Evolutionary conservation across 92 coral and sea anemone species (phyloP).

Genomic region (Palythoa grandis): DNA sequence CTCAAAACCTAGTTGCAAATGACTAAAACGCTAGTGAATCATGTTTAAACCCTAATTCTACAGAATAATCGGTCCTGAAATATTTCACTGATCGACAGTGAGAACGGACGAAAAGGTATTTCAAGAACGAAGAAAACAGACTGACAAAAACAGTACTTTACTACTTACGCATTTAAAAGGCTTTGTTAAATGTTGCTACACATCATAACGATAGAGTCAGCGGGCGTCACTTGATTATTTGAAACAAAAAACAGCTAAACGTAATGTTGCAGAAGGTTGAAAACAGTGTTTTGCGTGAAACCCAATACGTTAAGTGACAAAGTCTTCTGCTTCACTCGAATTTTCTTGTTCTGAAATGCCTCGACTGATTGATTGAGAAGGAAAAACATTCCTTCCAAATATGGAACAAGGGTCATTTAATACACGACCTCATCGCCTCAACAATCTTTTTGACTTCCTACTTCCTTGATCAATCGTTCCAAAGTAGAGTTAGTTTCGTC

Average conservation of each 20-base stretch:
- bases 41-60: too few relatives aligned
- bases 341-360: slow-evolving; percentile 34
- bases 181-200: neutral
- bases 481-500: neutral
- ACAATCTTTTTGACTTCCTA: slow-evolving; percentile 3
- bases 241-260: neutral
- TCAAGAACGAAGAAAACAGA: neutral
- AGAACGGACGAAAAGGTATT: neutral
- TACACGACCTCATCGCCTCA: slow-evolving; percentile 25
- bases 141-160: neutral
- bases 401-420: slow-evolving; percentile 25
- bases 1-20: neutral
- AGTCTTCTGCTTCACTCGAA: slow-evolving; percentile 10
- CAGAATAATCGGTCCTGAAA: neutral
- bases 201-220: neutral
- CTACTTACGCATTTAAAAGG: slow-evolving; percentile 25
- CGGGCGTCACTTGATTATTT: neutral
- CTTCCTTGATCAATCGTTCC: neutral
- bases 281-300: neutral
- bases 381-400: slow-evolving; percentile 7
- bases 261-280: neutral
- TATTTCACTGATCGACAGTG: neutral
- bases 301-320: neutral
- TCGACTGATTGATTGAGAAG: neutral
- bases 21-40: neutral